A percentile compares a stretch with the other conserved stretches of the same genome.
Evolutionary conservation across 2,113 vertebrate genomes (phyloP).

Genomic region (Rhynchomys soricoides): DNA sequence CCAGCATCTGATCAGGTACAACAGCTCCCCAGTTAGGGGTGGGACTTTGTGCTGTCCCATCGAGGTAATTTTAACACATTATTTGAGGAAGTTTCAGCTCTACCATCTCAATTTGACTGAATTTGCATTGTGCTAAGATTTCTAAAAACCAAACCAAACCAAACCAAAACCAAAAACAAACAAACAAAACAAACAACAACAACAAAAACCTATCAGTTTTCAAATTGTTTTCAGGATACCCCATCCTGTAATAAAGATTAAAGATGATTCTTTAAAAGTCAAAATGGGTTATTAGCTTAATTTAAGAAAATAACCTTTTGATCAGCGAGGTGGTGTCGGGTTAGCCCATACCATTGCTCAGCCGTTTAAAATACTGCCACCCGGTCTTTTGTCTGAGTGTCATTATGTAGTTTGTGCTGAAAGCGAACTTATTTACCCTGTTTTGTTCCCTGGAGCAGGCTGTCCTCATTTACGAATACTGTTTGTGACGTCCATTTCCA

Average conservation of each 20-base stretch:
- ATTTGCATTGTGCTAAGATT: neutral
- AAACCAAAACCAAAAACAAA: too few species aligned
- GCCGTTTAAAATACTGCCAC: neutral
- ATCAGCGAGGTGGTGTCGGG: too few species aligned
- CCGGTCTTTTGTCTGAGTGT: neutral
- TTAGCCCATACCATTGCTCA: neutral
- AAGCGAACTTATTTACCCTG: neutral
- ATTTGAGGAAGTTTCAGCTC: neutral
- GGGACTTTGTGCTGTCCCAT: neutral
- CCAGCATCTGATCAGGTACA: neutral
- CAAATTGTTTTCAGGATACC: neutral
- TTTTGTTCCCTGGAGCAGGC: neutral
- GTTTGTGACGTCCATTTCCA: neutral
- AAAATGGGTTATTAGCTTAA: conserved; percentile 2
- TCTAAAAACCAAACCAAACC: too few species aligned
- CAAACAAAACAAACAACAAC: too few species aligned
- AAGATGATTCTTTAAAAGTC: conserved; percentile 18
- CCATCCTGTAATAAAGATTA: neutral
- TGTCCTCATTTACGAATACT: neutral
- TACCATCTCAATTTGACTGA: neutral
- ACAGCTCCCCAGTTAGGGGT: neutral
- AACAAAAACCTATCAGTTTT: neutral
- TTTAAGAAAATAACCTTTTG: neutral
- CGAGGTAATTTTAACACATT: neutral
- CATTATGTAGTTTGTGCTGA: neutral